These are phyloP conservation scores for Intellagama lesueurii DNA, from an alignment of 2,797 vertebrate genomes.

Conservation along the genomic window DNA sequence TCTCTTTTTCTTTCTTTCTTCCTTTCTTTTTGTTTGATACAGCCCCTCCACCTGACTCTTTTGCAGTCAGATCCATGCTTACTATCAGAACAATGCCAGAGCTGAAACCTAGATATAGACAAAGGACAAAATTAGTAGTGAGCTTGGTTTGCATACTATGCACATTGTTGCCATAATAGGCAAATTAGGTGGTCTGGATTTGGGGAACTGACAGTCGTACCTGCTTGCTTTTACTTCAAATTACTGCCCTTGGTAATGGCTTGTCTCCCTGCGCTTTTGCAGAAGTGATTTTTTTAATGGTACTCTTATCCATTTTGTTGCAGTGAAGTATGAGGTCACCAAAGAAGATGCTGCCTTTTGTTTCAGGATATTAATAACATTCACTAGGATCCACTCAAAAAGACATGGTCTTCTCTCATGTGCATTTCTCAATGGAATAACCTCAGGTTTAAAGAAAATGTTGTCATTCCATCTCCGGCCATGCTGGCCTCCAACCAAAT, in stretches of 20 bases:
- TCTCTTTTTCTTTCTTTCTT: no score
- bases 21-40: no score
- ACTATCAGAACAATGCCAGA: not conserved
- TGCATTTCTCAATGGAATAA: slow-evolving; percentile 7
- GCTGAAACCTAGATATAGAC: not conserved
- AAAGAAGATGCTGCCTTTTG: not conserved
- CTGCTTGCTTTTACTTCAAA: not conserved
- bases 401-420: not conserved
- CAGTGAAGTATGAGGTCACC: not conserved
- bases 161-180: not conserved
- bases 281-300: not conserved
- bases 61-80: not conserved
- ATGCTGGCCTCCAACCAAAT: not conserved
- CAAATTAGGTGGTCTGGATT: not conserved
- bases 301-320: not conserved
- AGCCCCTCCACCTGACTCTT: no score
- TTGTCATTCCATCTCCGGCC: not conserved
- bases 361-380: not conserved
- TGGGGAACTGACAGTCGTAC: not conserved
- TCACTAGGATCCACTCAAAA: not conserved
- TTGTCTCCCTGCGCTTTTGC: not conserved
- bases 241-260: not conserved
- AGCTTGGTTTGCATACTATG: not conserved
- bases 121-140: not conserved
- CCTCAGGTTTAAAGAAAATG: not conserved